These are phyloP conservation scores for Aphaenogaster floridana DNA, from an alignment of 1,140 invertebrate species.

Conservation along the genomic window DNA sequence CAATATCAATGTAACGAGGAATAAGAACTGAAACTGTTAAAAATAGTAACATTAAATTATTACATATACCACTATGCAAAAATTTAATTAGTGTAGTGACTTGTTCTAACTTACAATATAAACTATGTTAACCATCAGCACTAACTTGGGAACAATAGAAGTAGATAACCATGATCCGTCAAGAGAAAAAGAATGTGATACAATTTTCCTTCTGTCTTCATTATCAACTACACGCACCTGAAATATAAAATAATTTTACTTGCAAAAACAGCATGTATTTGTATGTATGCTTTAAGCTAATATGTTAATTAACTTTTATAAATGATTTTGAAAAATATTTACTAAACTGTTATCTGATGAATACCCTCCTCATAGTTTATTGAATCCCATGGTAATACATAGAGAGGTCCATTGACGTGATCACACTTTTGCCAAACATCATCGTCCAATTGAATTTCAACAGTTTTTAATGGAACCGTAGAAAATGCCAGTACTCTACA, in stretches of 20 bases:
- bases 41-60: slow-evolving; percentile 59
- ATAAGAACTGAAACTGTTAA: slow-evolving; percentile 91
- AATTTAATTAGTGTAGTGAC: slow-evolving; percentile 19
- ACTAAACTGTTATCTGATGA: slow-evolving; percentile 90
- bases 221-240: slow-evolving; percentile 90
- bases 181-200: slow-evolving; percentile 92
- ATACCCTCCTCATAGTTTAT: slow-evolving; percentile 89
- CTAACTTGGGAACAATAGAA: slow-evolving; percentile 89
- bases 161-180: slow-evolving; percentile 91
- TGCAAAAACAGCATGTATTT: not conserved
- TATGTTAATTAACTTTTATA: slow-evolving; percentile 1
- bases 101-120: slow-evolving; percentile 89
- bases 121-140: slow-evolving; percentile 92
- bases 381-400: slow-evolving; percentile 91
- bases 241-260: slow-evolving; percentile 60
- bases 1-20: slow-evolving; percentile 88
- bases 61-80: not conserved
- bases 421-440: slow-evolving; percentile 89
- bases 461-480: slow-evolving; percentile 88
- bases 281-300: not conserved
- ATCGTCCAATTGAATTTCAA: slow-evolving; percentile 90
- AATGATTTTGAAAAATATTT: slow-evolving; percentile 19
- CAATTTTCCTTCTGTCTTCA: slow-evolving; percentile 87
- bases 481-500: slow-evolving; percentile 92
- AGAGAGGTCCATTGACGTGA: slow-evolving; percentile 90